phyloP scores from a whole-genome alignment of 1,140 invertebrate genomes.

The Dendrolimus kikuchii region DNA sequence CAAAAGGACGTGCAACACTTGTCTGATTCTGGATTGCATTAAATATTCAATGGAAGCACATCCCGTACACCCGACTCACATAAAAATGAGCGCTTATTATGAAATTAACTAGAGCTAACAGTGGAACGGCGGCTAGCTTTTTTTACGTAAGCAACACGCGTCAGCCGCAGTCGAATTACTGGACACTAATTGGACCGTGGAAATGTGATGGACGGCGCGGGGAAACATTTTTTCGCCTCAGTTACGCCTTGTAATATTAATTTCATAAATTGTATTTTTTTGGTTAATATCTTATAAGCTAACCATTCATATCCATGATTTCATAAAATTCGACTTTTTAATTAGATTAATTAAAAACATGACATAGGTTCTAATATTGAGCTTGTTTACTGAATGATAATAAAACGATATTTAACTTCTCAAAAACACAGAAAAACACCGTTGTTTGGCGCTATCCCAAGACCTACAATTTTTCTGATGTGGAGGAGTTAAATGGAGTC shows the following conservation, averaged over 20 bases:
- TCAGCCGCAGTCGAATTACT: constrained; percentile 60
- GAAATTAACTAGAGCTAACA: constrained; percentile 60
- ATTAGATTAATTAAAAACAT: too few relatives aligned
- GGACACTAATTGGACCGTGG: constrained; percentile 67
- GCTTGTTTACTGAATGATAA: too few relatives aligned
- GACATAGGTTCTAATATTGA: too few relatives aligned
- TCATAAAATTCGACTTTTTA: too few relatives aligned
- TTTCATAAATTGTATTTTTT: constrained; percentile 11
- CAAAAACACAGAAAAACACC: too few relatives aligned
- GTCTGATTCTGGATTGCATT: constrained; percentile 44
- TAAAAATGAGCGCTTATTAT: constrained; percentile 69
- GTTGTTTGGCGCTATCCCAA: too few relatives aligned
- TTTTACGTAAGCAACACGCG: constrained; percentile 49
- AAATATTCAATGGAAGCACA: constrained; percentile 55
- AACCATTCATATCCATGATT: background rate
- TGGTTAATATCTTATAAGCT: constrained; percentile 4
- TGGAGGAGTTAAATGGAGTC: too few relatives aligned
- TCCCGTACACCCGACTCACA: constrained; percentile 37
- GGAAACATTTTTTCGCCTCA: constrained; percentile 37
- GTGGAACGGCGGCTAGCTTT: constrained; percentile 41
- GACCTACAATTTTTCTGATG: too few relatives aligned
- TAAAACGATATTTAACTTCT: too few relatives aligned
- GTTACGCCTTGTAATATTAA: constrained; percentile 18
- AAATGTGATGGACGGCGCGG: constrained; percentile 57
- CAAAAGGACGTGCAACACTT: constrained; percentile 23